Percentiles rank a stretch among this genome's conserved stretches.
These are phyloP conservation scores for Pangasius sanitwongsei DNA, from an alignment of 2,797 vertebrate genomes.

Conservation along the genomic window DNA sequence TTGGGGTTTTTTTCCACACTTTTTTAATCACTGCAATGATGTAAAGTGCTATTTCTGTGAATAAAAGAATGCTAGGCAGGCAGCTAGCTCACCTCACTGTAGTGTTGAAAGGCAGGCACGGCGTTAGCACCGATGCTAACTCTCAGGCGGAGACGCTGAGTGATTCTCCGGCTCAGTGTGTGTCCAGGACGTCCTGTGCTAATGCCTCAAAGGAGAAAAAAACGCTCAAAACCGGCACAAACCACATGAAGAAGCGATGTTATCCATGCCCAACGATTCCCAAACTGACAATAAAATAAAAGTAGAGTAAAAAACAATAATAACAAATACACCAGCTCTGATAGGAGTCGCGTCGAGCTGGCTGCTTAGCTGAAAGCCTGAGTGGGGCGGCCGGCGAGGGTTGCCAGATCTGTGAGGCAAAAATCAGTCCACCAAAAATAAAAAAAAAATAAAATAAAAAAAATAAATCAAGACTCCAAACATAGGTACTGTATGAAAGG, in stretches of 20 bases:
- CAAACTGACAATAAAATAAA: not conserved
- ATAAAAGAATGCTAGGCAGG: not conserved
- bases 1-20: too few relatives aligned
- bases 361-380: not conserved
- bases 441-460: not conserved
- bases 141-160: not conserved
- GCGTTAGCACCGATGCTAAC: constrained; percentile 12
- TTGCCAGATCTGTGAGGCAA: not conserved
- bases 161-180: not conserved
- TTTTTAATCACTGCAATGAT: too few relatives aligned
- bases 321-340: not conserved
- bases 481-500: too few relatives aligned
- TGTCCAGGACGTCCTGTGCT: constrained; percentile 16
- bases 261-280: not conserved
- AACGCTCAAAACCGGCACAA: not conserved
- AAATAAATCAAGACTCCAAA: not conserved
- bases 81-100: constrained; percentile 1
- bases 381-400: not conserved
- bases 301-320: not conserved
- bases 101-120: not conserved
- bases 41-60: not conserved
- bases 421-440: not conserved
- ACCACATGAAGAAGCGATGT: not conserved
- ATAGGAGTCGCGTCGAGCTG: not conserved
- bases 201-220: not conserved